A percentile compares a stretch with the other conserved stretches of the same genome.
Conservation (phyloP, 2,113 vertebrate species). For the Larimichthys crocea region DNA sequence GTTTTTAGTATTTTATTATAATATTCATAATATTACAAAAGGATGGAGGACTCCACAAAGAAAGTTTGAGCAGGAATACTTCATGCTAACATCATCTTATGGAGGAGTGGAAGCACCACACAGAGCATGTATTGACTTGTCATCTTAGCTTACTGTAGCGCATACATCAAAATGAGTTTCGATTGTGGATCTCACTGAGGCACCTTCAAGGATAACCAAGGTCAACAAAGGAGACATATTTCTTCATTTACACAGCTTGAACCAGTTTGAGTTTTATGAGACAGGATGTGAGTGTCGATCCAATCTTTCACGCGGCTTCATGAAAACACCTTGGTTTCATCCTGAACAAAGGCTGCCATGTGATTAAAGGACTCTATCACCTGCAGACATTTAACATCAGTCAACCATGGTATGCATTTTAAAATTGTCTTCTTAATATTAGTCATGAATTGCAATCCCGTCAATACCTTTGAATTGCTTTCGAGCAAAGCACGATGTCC, state of each 20-base stretch:
- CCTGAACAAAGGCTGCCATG: background rate
- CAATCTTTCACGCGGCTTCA: background rate
- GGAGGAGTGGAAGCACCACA: background rate
- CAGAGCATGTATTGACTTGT: conserved; percentile 20
- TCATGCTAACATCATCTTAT: too few relatives aligned
- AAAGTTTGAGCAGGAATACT: background rate
- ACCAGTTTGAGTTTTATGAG: background rate
- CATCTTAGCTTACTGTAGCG: conserved; percentile 10
- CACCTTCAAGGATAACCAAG: conserved; percentile 12
- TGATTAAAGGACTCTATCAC: background rate
- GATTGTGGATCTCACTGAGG: conserved; percentile 8
- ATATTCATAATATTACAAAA: background rate
- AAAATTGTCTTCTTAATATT: background rate
- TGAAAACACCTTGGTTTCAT: background rate
- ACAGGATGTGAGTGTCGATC: conserved; percentile 13
- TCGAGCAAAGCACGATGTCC: background rate
- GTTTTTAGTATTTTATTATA: background rate
- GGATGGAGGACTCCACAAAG: too few relatives aligned
- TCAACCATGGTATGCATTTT: background rate
- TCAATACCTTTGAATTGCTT: background rate
- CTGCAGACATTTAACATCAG: background rate
- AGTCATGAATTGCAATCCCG: background rate
- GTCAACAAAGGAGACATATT: background rate
- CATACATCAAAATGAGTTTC: background rate
- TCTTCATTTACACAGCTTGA: conserved; percentile 2